These are phyloP conservation scores for Dendrolimus pini DNA, from an alignment of 2,888 invertebrate genomes.

Conservation along the genomic window DNA sequence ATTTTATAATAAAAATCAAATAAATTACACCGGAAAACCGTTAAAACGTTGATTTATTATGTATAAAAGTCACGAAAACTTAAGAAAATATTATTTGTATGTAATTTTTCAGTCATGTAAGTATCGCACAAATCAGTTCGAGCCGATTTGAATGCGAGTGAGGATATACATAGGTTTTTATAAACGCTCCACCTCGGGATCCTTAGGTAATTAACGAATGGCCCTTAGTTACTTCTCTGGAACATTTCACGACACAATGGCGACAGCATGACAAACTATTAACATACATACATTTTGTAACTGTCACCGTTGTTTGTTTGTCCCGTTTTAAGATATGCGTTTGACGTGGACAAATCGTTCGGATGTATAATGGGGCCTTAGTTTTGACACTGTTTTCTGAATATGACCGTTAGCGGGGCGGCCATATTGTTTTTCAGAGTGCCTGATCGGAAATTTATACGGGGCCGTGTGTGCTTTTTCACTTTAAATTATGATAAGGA, in stretches of 20 bases:
- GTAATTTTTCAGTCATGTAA: no score
- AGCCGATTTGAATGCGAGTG: no score
- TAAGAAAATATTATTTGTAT: no score
- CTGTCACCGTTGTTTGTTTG: neutral
- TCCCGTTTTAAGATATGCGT: neutral
- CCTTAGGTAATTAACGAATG: no score
- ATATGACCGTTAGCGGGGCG: constrained; percentile 10
- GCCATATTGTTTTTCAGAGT: constrained; percentile 7
- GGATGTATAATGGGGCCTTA: neutral
- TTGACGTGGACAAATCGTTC: neutral
- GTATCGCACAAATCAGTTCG: no score
- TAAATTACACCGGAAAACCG: no score
- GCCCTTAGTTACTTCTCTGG: neutral
- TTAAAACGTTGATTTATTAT: no score
- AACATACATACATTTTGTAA: neutral
- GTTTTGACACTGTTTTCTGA: constrained; percentile 9
- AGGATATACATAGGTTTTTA: no score
- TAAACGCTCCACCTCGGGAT: no score
- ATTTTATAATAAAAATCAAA: no score
- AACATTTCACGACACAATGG: neutral
- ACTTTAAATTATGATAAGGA: no score
- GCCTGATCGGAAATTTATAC: neutral
- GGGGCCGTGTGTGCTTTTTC: neutral
- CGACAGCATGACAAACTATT: neutral
- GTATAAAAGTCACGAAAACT: no score